Conservation (phyloP, 2,797 vertebrate genomes). For the Hydrolagus colliei region DNA sequence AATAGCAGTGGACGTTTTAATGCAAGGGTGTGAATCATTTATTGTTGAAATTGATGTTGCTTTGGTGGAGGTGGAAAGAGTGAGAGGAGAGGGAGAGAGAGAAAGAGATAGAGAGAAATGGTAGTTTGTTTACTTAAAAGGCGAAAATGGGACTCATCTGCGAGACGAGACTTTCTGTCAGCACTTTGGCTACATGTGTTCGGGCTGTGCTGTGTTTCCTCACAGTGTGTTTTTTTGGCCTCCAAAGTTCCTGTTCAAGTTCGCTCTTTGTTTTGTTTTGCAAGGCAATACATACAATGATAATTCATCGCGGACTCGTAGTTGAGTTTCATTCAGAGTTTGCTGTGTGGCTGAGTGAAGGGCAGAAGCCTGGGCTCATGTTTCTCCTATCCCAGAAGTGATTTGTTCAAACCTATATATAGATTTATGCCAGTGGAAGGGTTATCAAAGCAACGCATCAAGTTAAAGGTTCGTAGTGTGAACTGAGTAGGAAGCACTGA, state of each 20-base stretch:
- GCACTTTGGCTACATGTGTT: not conserved
- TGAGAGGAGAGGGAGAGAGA: too few species aligned
- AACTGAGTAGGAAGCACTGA: not conserved
- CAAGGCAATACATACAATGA: not conserved
- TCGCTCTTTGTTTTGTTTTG: not conserved
- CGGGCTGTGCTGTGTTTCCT: too few species aligned
- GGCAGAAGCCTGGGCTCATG: not conserved
- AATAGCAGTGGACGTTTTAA: constrained; percentile 26
- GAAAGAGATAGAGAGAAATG: too few species aligned
- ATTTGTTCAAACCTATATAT: not conserved
- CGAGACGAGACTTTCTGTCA: not conserved
- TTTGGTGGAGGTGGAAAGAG: not conserved
- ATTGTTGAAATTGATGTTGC: constrained; percentile 4
- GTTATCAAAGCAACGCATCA: not conserved
- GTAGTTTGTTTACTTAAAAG: constrained; percentile 9
- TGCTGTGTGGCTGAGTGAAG: too few species aligned
- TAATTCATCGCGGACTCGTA: not conserved
- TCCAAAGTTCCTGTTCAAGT: not conserved
- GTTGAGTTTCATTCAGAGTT: not conserved
- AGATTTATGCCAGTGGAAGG: not conserved
- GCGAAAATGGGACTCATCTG: constrained; percentile 17
- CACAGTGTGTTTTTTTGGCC: too few species aligned
- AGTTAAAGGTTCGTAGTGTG: not conserved
- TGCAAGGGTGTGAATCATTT: constrained; percentile 31
- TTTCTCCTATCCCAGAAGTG: not conserved